phyloP scores from a whole-genome alignment of 2,113 vertebrate genomes.

The Xenopus borealis region DNA sequence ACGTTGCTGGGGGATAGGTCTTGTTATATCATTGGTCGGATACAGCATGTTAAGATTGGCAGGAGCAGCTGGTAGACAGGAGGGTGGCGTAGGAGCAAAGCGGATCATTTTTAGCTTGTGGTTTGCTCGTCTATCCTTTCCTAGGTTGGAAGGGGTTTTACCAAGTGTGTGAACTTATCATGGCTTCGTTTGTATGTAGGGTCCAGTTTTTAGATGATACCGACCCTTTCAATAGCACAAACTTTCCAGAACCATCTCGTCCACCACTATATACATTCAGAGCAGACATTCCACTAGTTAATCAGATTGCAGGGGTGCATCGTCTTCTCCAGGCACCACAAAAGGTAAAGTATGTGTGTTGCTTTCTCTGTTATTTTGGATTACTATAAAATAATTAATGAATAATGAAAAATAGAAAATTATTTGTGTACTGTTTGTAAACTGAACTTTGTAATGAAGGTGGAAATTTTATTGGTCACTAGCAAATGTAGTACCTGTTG shows the following conservation, averaged over 20 bases:
- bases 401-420: no score
- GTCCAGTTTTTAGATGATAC: constrained; percentile 96
- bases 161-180: constrained; percentile 68
- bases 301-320: constrained; percentile 89
- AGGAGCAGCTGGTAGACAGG: constrained; percentile 1
- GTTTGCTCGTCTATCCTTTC: neutral
- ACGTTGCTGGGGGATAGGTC: neutral
- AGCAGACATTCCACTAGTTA: constrained; percentile 86
- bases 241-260: constrained; percentile 91
- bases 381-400: no score
- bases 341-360: constrained; percentile 70
- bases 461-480: no score
- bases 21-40: neutral
- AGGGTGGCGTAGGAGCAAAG: neutral
- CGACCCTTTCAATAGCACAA: constrained; percentile 96
- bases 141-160: neutral
- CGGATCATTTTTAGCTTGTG: neutral
- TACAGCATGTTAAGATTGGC: neutral
- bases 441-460: no score
- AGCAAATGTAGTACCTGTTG: no score
- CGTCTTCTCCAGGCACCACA: constrained; percentile 88
- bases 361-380: no score
- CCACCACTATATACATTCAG: constrained; percentile 90
- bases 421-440: no score
- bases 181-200: constrained; percentile 88